Evolutionary conservation across 2,888 invertebrate species (phyloP).

Genomic region (Macrosoma leucophasiata): DNA sequence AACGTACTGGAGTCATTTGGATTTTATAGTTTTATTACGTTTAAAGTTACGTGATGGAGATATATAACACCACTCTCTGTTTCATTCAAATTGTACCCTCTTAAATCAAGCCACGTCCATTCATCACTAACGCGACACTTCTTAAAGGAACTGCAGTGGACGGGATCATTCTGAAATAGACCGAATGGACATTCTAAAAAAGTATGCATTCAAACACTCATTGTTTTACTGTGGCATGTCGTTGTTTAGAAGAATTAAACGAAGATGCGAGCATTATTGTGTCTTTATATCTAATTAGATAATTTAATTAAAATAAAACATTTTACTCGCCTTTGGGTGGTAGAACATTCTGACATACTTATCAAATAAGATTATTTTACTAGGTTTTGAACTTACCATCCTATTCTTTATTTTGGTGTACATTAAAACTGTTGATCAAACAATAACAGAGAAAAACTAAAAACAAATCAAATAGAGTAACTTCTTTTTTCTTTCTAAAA

Average conservation of each 20-base stretch:
- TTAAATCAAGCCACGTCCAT: slow-evolving; percentile 60
- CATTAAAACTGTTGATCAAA: not conserved
- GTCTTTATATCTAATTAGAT: slow-evolving; percentile 62
- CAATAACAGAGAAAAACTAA: slow-evolving; percentile 35
- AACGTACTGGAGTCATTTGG: slow-evolving; percentile 22
- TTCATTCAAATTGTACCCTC: slow-evolving; percentile 54
- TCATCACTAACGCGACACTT: slow-evolving; percentile 60
- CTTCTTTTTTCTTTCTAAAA: slow-evolving; percentile 56
- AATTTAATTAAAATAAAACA: slow-evolving; percentile 53
- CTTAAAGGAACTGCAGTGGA: slow-evolving; percentile 39
- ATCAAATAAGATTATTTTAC: slow-evolving; percentile 38
- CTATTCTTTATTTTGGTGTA: slow-evolving; percentile 11
- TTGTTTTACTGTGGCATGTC: slow-evolving; percentile 16
- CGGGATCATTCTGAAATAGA: slow-evolving; percentile 30
- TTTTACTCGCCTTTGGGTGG: slow-evolving; percentile 63
- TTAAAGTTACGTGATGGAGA: slow-evolving; percentile 39
- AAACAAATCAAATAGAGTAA: slow-evolving; percentile 59
- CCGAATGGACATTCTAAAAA: slow-evolving; percentile 34
- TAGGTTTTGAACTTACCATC: slow-evolving; percentile 30
- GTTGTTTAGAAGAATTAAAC: slow-evolving; percentile 46
- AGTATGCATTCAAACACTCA: slow-evolving; percentile 22
- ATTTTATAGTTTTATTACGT: slow-evolving; percentile 60
- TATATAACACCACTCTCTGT: slow-evolving; percentile 44
- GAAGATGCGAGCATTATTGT: slow-evolving; percentile 58
- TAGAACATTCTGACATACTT: slow-evolving; percentile 42